Evolutionary conservation across 2,113 vertebrate species (phyloP).

Genomic region (Gymnobelideus leadbeateri): DNA sequence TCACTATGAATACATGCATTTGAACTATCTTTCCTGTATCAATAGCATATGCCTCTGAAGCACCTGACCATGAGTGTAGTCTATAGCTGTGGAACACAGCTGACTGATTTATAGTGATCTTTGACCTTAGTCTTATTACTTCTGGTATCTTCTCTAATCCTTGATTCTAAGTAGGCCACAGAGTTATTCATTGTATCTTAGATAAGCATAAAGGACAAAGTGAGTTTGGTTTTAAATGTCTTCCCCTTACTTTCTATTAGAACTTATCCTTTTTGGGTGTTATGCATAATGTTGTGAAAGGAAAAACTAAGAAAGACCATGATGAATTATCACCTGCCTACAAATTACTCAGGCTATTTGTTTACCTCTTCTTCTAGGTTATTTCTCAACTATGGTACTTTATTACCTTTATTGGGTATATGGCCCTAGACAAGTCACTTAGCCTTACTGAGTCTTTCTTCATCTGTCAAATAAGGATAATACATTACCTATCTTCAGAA

Average conservation of each 20-base stretch:
- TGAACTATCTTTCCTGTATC: background rate
- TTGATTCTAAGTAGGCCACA: conserved; percentile 35
- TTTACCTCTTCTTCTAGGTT: background rate
- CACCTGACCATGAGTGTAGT: background rate
- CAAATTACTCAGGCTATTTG: background rate
- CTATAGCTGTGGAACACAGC: conserved; percentile 24
- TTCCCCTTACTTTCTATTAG: conserved; percentile 31
- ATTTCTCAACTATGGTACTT: background rate
- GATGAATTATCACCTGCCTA: background rate
- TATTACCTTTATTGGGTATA: background rate
- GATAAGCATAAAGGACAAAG: conserved; percentile 53
- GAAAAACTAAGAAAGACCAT: background rate
- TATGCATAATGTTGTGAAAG: background rate
- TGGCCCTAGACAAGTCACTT: background rate
- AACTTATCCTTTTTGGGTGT: conserved; percentile 22
- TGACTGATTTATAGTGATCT: conserved; percentile 30
- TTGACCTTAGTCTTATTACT: conserved; percentile 53
- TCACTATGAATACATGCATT: background rate
- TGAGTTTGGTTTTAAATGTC: conserved; percentile 35
- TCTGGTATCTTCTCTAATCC: conserved; percentile 30
- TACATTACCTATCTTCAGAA: background rate
- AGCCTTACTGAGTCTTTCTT: background rate
- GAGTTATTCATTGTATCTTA: conserved; percentile 60
- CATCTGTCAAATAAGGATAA: background rate
- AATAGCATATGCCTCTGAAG: background rate